Evolutionary conservation across 2,888 invertebrate species (phyloP), one percentile per base, ranked within the genome.

Genomic region (Latheticus oryzae): DNA sequence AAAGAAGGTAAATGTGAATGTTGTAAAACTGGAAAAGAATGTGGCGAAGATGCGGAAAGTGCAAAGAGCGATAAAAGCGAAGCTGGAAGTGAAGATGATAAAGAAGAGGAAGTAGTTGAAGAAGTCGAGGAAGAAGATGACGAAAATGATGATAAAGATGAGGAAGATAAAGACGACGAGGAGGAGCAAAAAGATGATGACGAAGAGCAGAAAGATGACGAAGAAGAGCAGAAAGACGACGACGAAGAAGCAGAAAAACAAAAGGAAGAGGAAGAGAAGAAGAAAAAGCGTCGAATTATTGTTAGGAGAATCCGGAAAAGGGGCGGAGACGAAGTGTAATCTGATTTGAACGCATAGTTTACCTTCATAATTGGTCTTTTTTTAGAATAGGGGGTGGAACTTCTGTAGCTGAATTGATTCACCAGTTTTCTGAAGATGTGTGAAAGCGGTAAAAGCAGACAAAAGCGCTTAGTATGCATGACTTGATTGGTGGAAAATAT

Each of bases 21-120:
- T 23, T 58, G 58, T 16, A 52, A 52, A 16, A 52, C n/a, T 7
- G 58, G 56, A 5, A 51, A 45, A 3, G 40, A 52, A 17, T 58
- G 58, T 47, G 45, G 40, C 7, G 9, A 5, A 9, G 17, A 12
- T 3, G 53, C 24, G 8, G 5, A 12, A 4, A 16, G 38, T 4
- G 28, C 2, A 9, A 28, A 12, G 5, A 11, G 11, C 9, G 5
- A 32, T 11, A 21, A 19, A 11, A 43, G 42, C 8, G 43, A 42
- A 32, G 19, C 17, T 16, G 50, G 42, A n/a, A 32, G 19, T 11
- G 13, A 17, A n/a, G 50, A 8, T 4, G 50, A 37, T 1, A 38
- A 24, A 4, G 26, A 28, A 1, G 38, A 35, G n/a, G 38, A 32
- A 9, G 9, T 15, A n/a, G 42, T 5, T 7, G 42, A 30, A 11